Percentiles rank a stretch among this genome's conserved stretches.
Conservation (phyloP, 2,888 invertebrate genomes). For the Campoplex capitator region DNA sequence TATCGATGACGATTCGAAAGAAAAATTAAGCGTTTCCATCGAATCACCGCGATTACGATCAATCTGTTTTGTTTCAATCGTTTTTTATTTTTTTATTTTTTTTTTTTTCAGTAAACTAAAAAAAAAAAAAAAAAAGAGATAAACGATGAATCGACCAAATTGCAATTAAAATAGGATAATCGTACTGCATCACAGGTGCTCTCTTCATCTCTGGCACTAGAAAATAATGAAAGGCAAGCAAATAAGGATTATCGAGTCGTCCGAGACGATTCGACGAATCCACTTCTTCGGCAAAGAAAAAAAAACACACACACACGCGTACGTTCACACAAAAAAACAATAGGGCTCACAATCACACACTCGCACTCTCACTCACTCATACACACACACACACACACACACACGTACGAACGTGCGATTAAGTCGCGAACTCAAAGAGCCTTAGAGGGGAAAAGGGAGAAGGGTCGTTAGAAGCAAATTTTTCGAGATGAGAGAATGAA, state of each 20-base stretch:
- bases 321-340: constrained; percentile 18
- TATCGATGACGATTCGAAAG: not conserved
- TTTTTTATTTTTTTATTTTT: not conserved
- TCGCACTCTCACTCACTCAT: not conserved
- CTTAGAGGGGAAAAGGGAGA: constrained; percentile 4
- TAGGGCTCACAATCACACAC: not conserved
- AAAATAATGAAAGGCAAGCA: constrained; percentile 19
- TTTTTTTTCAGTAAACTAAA: not conserved
- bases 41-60: no score
- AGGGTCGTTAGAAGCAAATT: constrained; percentile 12
- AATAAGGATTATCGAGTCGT: constrained; percentile 2
- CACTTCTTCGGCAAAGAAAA: constrained; percentile 31
- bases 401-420: not conserved
- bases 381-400: not conserved
- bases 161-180: constrained; percentile 12
- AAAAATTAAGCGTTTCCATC: no score
- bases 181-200: constrained; percentile 53
- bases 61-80: not conserved
- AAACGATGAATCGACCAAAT: constrained; percentile 23
- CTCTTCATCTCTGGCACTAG: constrained; percentile 34
- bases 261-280: constrained; percentile 27
- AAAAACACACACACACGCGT: not conserved
- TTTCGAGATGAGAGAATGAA: constrained; percentile 63
- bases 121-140: not conserved
- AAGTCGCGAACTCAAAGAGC: constrained; percentile 37